Conservation (phyloP, 2,797 vertebrate genomes). For the Molothrus aeneus region DNA sequence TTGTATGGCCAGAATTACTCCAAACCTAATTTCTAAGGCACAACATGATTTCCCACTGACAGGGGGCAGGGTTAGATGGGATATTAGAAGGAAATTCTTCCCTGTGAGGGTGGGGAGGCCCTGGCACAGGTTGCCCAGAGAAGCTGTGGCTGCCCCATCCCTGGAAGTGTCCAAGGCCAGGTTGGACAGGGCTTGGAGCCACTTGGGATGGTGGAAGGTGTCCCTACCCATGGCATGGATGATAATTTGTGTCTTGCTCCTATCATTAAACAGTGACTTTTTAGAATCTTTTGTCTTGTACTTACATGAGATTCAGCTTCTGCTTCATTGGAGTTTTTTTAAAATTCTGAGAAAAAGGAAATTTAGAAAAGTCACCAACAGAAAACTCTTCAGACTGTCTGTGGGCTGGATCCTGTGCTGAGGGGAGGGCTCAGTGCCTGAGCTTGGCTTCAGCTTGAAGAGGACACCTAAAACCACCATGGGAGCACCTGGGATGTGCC, state of each 20-base stretch:
- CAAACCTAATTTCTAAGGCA: background rate
- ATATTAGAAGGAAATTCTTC: background rate
- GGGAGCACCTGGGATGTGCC: rapidly evolving
- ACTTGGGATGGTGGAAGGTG: rapidly evolving
- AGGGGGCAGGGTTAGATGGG: background rate
- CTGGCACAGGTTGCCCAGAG: background rate
- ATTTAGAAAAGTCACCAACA: background rate
- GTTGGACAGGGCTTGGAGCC: rapidly evolving
- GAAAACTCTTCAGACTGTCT: background rate
- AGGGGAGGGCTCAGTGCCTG: background rate
- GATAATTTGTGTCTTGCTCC: background rate
- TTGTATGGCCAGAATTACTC: background rate
- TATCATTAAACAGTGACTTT: background rate
- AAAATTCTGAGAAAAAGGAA: background rate
- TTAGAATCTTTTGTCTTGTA: background rate
- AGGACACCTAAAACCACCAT: rapidly evolving
- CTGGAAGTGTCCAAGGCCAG: background rate
- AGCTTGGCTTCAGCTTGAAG: background rate
- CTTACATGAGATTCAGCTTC: background rate
- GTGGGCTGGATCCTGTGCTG: background rate
- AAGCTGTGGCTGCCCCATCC: background rate
- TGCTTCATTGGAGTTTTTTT: rapidly evolving
- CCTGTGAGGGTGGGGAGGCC: rapidly evolving
- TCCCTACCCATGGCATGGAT: background rate
- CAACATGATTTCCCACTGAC: background rate